These are phyloP conservation scores for Acrocephalus arundinaceus DNA, from an alignment of 2,113 vertebrate genomes.

Conservation along the genomic window DNA sequence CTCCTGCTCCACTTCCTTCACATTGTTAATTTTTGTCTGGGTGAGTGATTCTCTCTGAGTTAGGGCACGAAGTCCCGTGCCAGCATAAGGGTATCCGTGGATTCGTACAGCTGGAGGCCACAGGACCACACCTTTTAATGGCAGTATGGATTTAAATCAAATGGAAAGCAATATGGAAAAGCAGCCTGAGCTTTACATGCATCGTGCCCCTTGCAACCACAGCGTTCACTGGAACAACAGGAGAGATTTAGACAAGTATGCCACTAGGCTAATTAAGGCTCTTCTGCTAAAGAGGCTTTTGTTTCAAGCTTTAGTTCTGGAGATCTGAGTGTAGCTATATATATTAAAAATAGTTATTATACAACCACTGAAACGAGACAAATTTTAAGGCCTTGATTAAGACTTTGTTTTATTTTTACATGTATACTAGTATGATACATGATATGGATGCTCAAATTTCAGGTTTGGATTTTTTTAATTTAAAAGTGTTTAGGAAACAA, in stretches of 20 bases:
- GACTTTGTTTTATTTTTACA: background rate
- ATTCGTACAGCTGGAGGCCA: background rate
- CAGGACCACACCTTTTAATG: background rate
- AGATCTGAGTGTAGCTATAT: background rate
- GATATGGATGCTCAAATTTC: background rate
- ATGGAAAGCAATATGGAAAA: background rate
- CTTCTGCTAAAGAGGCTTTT: slow-evolving; percentile 25
- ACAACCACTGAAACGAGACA: background rate
- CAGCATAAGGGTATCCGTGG: background rate
- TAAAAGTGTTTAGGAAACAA: background rate
- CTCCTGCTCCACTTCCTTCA: background rate
- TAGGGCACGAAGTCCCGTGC: background rate
- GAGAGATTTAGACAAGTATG: background rate
- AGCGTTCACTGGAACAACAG: background rate
- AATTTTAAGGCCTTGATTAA: background rate
- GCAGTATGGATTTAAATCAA: background rate
- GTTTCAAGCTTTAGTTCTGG: background rate
- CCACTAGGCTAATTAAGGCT: slow-evolving; percentile 4
- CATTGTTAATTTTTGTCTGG: background rate
- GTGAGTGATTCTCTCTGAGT: background rate
- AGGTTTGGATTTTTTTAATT: background rate
- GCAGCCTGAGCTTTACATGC: background rate
- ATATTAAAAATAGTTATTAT: background rate
- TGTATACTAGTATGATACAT: background rate
- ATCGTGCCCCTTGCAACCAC: background rate